phyloP scores from a whole-genome alignment of 2,113 vertebrate species.

The Gymnogyps californianus region DNA sequence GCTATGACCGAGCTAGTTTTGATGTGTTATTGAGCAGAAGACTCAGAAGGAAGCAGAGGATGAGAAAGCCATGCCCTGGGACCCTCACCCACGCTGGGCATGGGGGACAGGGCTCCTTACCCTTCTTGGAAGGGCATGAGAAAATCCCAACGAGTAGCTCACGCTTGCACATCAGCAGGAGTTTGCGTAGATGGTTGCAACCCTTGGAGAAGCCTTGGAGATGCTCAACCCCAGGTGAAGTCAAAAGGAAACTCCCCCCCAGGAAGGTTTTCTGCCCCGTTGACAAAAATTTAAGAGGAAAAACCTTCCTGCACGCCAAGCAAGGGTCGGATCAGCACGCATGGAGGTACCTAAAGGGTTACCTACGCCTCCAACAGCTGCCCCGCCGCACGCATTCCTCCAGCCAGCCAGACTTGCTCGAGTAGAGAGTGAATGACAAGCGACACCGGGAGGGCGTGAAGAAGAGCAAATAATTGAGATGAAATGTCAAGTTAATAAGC shows the following conservation, averaged over 20 bases:
- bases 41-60: background rate
- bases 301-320: fast-evolving
- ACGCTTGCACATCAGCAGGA: fast-evolving
- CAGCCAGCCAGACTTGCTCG: background rate
- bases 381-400: background rate
- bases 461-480: background rate
- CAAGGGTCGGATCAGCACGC: background rate
- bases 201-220: background rate
- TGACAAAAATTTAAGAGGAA: background rate
- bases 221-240: background rate
- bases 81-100: too few species aligned
- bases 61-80: background rate
- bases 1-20: background rate
- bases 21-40: background rate
- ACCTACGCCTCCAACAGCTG: background rate
- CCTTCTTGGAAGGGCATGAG: background rate
- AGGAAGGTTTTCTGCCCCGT: fast-evolving
- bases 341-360: background rate
- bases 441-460: background rate
- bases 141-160: fast-evolving
- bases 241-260: background rate
- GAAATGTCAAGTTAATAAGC: background rate
- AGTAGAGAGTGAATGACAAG: background rate
- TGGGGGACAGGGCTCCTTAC: background rate
- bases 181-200: too few species aligned